Conservation (phyloP, 2,113 vertebrate genomes). For the Thomomys bottae region DNA sequence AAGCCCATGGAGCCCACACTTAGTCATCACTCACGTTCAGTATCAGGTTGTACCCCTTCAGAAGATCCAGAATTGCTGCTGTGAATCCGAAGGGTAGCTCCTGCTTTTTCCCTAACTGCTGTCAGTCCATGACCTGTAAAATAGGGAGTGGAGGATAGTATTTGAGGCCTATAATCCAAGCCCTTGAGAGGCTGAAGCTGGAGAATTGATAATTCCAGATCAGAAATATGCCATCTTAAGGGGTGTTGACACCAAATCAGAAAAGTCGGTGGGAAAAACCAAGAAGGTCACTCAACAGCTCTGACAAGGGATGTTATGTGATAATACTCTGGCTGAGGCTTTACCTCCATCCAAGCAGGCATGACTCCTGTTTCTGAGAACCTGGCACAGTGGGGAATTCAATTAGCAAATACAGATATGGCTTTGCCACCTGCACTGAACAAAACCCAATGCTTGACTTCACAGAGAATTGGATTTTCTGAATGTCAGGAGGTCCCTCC, state of each 20-base stretch:
- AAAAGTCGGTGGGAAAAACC: constrained; percentile 12
- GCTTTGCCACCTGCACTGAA: background rate
- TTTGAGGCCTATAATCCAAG: too few relatives aligned
- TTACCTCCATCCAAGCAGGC: background rate
- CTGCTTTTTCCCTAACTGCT: constrained; percentile 95
- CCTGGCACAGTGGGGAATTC: background rate
- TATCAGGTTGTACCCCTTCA: constrained; percentile 84
- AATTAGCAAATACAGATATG: background rate
- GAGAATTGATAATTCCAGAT: background rate
- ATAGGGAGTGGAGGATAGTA: background rate
- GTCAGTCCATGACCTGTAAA: constrained; percentile 93
- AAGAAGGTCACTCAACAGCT: background rate
- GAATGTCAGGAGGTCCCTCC: too few relatives aligned
- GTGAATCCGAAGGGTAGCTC: constrained; percentile 90
- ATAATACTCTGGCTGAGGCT: background rate
- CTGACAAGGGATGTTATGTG: background rate
- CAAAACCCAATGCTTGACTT: background rate
- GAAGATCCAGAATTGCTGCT: constrained; percentile 81
- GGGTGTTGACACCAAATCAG: background rate
- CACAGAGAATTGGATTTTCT: background rate
- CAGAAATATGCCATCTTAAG: background rate
- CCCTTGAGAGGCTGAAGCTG: background rate
- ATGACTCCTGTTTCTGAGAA: background rate
- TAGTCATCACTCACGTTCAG: constrained; percentile 41
- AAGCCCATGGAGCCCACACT: background rate